phyloP scores from a whole-genome alignment of 2,797 vertebrate species.

The Pangasius larnaudii region DNA sequence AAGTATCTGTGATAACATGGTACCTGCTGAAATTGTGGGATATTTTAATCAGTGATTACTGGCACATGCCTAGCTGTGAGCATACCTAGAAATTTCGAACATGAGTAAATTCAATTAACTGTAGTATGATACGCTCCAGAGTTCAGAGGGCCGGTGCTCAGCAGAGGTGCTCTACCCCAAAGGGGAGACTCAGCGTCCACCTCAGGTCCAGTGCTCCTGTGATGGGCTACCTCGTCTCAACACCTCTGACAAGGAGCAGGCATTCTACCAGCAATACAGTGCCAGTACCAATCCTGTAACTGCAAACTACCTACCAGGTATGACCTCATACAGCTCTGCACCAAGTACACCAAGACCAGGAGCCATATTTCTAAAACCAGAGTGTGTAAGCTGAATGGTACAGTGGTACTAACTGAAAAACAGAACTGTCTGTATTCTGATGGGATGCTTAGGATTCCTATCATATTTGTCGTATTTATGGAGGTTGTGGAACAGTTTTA shows the following conservation, averaged over 20 bases:
- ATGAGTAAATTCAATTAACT: not conserved
- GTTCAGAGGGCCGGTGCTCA: conserved; percentile 69
- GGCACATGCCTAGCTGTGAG: not conserved
- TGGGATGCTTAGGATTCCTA: not conserved
- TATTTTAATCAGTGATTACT: not conserved
- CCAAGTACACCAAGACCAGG: not conserved
- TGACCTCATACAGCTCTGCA: not conserved
- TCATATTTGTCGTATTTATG: not conserved
- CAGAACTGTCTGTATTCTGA: too few relatives aligned
- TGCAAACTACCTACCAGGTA: conserved; percentile 87
- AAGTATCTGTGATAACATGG: not conserved
- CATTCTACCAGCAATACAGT: conserved; percentile 80
- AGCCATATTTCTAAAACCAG: not conserved
- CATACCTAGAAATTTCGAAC: not conserved
- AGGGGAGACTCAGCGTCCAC: conserved; percentile 61
- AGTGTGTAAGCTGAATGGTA: not conserved
- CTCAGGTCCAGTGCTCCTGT: conserved; percentile 79
- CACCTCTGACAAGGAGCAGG: conserved; percentile 75
- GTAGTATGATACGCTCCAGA: conserved; percentile 54
- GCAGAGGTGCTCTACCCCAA: conserved; percentile 84
- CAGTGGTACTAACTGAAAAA: not conserved
- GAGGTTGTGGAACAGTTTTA: not conserved
- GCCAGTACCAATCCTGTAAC: conserved; percentile 68
- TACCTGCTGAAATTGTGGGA: not conserved
- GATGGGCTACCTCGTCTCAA: conserved; percentile 74